These are phyloP conservation scores for Galerucella calmariensis DNA, from an alignment of 2,888 invertebrate species.

Conservation along the genomic window DNA sequence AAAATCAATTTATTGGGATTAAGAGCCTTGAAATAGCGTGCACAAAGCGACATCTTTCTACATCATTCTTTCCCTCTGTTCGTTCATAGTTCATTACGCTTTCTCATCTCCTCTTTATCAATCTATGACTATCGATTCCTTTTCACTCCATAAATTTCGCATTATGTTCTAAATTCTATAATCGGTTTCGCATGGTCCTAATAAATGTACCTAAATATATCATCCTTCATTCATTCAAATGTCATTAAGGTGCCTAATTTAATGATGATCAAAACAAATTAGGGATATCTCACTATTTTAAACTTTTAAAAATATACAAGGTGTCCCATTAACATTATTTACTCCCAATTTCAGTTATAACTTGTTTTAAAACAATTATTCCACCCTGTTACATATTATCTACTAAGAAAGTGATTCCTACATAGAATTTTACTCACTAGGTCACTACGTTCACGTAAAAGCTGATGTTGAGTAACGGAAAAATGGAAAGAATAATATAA, in stretches of 20 bases:
- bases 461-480: not conserved
- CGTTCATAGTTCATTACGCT: constrained; percentile 64
- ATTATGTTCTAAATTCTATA: constrained; percentile 57
- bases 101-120: constrained; percentile 60
- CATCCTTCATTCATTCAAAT: not conserved
- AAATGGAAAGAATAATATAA: not conserved
- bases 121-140: constrained; percentile 61
- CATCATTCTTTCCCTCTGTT: constrained; percentile 61
- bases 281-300: no score
- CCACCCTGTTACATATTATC: no score
- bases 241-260: not conserved
- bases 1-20: not conserved
- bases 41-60: constrained; percentile 56
- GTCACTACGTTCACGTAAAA: constrained; percentile 4
- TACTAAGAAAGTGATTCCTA: not conserved
- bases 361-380: no score
- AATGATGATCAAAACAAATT: not conserved
- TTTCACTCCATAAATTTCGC: constrained; percentile 57
- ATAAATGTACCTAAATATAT: not conserved
- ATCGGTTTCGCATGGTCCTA: constrained; percentile 30
- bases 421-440: not conserved
- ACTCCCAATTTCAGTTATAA: no score
- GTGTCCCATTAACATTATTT: no score
- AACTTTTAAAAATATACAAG: no score
- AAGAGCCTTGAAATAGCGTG: constrained; percentile 24